Percentiles rank a stretch among this genome's conserved stretches.
These are phyloP conservation scores for Paraescarpia echinospica DNA, from an alignment of 1,140 invertebrate genomes.

Conservation along the genomic window DNA sequence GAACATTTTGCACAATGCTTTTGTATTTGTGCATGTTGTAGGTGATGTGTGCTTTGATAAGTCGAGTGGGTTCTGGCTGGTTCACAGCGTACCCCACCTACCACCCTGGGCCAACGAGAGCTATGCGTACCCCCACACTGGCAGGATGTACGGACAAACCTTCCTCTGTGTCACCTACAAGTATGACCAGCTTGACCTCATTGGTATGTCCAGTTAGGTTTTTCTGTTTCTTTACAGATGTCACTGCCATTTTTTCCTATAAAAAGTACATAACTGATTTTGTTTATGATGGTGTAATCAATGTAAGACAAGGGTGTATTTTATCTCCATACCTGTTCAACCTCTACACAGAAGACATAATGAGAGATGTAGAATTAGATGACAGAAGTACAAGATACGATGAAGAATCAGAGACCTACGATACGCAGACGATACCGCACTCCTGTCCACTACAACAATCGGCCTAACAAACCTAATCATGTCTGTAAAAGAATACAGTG, in stretches of 20 bases:
- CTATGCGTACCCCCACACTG: conserved; percentile 77
- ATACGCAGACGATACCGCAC: no score
- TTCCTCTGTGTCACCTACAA: conserved; percentile 81
- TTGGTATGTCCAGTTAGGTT: conserved; percentile 62
- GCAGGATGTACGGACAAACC: conserved; percentile 77
- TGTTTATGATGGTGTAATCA: no score
- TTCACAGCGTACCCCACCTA: conserved; percentile 88
- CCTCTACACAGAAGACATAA: no score
- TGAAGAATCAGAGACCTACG: no score
- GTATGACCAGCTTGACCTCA: conserved; percentile 66
- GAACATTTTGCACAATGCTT: neutral
- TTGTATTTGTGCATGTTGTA: conserved; percentile 32
- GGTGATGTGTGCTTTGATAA: conserved; percentile 74
- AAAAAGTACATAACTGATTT: no score
- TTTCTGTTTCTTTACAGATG: conserved; percentile 25
- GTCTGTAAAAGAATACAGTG: no score
- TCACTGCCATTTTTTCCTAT: neutral
- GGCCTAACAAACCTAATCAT: no score
- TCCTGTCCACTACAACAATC: no score
- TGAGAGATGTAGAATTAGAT: no score
- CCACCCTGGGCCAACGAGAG: conserved; percentile 64
- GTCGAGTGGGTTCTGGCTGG: conserved; percentile 79
- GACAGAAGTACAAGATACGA: no score
- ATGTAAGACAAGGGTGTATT: no score
- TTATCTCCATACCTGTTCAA: no score